These are phyloP conservation scores for Oceanites oceanicus DNA, from an alignment of 2,113 vertebrate genomes.

Conservation along the genomic window DNA sequence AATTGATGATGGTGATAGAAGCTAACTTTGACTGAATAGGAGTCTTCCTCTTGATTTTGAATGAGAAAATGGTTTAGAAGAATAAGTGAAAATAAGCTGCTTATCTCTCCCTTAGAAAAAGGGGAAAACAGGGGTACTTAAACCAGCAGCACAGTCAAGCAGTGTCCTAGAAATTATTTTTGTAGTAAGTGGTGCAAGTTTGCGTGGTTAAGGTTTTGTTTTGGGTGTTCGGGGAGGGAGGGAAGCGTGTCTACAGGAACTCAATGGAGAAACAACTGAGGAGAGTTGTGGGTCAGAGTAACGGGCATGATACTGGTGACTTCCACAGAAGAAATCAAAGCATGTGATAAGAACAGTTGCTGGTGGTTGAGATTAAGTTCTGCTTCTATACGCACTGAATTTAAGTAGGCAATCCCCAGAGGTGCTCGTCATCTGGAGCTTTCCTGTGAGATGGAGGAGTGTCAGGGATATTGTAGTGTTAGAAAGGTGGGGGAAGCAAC, in stretches of 20 bases:
- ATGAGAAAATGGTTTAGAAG: not conserved
- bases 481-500: not conserved
- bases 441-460: not conserved
- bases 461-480: not conserved
- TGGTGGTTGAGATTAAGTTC: not conserved
- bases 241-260: not conserved
- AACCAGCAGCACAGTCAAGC: not conserved
- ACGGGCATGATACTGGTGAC: not conserved
- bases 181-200: not conserved
- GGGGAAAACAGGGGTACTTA: not conserved
- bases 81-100: not conserved
- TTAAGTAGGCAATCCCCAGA: not conserved
- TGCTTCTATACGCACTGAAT: not conserved
- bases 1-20: not conserved
- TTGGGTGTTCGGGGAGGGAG: not conserved
- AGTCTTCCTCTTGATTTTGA: not conserved
- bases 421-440: not conserved
- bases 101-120: not conserved
- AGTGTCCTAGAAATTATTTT: not conserved
- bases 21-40: not conserved
- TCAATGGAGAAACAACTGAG: not conserved
- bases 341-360: not conserved
- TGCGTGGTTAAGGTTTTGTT: not conserved
- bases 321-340: not conserved
- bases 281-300: not conserved